Base-by-base conservation (phyloP, 2,797 vertebrate genomes). In the Acanthurus tractus region DNA sequence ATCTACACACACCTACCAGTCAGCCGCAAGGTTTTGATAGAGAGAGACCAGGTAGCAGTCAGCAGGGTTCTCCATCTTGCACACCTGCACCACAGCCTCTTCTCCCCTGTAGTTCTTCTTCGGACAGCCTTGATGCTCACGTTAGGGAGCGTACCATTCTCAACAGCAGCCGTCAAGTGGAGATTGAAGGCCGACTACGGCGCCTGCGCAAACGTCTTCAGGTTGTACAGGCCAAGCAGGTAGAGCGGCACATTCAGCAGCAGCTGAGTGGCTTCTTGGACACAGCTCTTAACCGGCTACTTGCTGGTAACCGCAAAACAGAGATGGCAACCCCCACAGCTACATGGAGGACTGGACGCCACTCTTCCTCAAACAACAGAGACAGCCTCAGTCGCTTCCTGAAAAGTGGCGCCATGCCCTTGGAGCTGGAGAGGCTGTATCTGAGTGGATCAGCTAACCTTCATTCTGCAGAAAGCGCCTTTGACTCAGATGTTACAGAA, bases 141-240 rank as follows among this genome's bases (percentile, higher is more conserved):
- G 93, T 96, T 45, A 95, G 95, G 84, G 97, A 97, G 75, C 95
- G 97, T 88, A 96, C 95, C 2, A 89, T 97, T 67, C 93, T 97
- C 81, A 95, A 89, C 88, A 90, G 91, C 81, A 94, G 95, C 64
- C 95, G 97, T 17, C 98, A 99, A 87, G 92, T 92, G 0, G 97
- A 99, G 88, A 97, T 99, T 0, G 97, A 99, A 85, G 96, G 89
- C 76, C 93, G 97, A 1, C 95, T 98, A 49, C 95, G 96, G n/a
- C 95, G 97, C 59, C 95, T 99, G 73, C 97, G 98, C 81, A 99
- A 99, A 63, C 96, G 98, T 76, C 95, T 99, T 83, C 97, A 99
- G 92, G 97, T 99, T 79, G 98, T 99, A 57, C 98, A 99, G 90
- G 98, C 97, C 6, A 99, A 99, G 90, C 98, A 99, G 91, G 97